Percentiles rank a stretch among this genome's conserved stretches.
Evolutionary conservation across 2,888 invertebrate genomes (phyloP).

Genomic region (Synanthedon andrenaeformis): DNA sequence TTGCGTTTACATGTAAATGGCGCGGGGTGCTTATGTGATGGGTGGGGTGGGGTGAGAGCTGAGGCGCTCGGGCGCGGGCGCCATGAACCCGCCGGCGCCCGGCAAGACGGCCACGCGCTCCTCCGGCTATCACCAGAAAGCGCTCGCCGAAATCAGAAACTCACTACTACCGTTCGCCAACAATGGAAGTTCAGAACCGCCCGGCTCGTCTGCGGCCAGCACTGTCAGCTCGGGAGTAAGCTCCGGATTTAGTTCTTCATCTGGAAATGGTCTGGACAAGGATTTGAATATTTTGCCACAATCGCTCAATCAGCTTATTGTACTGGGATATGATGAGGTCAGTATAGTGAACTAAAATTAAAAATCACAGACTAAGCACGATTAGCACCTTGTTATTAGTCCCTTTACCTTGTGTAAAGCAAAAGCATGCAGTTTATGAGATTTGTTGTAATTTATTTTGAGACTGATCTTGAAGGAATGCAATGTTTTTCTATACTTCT

Average conservation of each 20-base stretch:
- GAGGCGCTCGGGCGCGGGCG: constrained; percentile 69
- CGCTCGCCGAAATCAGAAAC: constrained; percentile 87
- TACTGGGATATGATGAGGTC: constrained; percentile 83
- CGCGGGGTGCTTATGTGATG: constrained; percentile 49
- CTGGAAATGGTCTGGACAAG: constrained; percentile 72
- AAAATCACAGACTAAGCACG: not conserved
- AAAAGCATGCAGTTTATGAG: too few species aligned
- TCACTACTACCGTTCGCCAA: constrained; percentile 85
- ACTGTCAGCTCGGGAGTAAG: constrained; percentile 74
- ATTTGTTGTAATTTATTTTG: too few species aligned
- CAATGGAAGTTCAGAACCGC: constrained; percentile 70
- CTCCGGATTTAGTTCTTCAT: constrained; percentile 72
- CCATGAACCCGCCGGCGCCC: constrained; percentile 75
- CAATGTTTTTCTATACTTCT: too few species aligned
- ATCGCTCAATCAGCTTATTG: constrained; percentile 74
- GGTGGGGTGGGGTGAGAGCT: constrained; percentile 67
- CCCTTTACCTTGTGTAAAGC: too few species aligned
- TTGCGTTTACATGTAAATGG: constrained; percentile 24
- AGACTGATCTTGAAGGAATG: too few species aligned
- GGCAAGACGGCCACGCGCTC: constrained; percentile 76
- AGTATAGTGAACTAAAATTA: constrained; percentile 9
- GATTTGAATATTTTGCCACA: constrained; percentile 75
- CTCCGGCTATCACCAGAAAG: constrained; percentile 88
- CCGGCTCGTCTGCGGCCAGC: constrained; percentile 80
- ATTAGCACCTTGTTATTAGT: not conserved